phyloP scores from a whole-genome alignment of 2,113 vertebrate genomes.

The Phalacrocorax brasilianus region DNA sequence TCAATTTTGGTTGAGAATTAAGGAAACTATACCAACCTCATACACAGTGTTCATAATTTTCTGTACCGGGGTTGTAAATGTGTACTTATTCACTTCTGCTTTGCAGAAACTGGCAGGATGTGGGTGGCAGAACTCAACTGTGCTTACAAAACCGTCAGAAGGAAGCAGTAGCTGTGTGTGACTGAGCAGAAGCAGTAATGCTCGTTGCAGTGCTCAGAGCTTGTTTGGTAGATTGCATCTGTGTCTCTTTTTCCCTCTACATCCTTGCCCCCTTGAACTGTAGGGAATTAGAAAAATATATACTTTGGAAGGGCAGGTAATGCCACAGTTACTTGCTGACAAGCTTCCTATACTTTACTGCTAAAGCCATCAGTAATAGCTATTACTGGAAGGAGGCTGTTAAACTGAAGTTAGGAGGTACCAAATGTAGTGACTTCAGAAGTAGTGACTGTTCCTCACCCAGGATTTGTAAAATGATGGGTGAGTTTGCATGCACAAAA shows the following conservation, averaged over 20 bases:
- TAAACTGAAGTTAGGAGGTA: neutral
- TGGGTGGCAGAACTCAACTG: neutral
- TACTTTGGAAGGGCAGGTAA: neutral
- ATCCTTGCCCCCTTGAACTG: neutral
- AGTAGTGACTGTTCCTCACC: neutral
- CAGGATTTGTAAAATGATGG: neutral
- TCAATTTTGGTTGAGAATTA: neutral
- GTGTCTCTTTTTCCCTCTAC: neutral
- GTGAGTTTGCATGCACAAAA: neutral
- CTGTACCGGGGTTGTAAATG: neutral
- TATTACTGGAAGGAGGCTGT: neutral
- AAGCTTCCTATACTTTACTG: neutral
- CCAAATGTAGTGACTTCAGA: neutral
- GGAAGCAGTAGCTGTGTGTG: neutral
- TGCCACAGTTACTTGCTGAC: neutral
- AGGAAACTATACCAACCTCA: neutral
- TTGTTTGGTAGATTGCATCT: neutral
- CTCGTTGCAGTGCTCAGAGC: fast-evolving
- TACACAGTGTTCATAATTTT: neutral
- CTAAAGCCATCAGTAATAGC: neutral
- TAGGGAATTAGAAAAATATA: neutral
- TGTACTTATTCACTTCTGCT: constrained; percentile 29
- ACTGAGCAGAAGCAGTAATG: neutral
- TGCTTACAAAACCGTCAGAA: neutral
- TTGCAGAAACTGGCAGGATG: constrained; percentile 47